These are phyloP conservation scores for Drosophila antonietae DNA, from an alignment of 2,888 invertebrate genomes.

Conservation along the genomic window DNA sequence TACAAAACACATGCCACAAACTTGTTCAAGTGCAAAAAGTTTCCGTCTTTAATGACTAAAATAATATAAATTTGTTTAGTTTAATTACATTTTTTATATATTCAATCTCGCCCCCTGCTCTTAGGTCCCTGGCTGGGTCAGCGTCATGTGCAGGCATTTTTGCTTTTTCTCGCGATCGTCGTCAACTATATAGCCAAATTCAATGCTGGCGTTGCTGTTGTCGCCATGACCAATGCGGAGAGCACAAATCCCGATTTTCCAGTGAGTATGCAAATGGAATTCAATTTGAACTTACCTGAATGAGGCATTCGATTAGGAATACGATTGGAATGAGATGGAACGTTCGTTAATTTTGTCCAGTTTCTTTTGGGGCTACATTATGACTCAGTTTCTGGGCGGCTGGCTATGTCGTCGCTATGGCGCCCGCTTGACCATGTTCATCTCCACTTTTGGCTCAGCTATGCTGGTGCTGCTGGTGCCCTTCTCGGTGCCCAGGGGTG, in stretches of 20 bases:
- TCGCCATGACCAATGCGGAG: conserved; percentile 89
- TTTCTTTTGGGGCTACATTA: conserved; percentile 92
- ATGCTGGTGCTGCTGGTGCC: conserved; percentile 89
- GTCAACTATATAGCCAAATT: conserved; percentile 88
- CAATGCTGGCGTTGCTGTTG: conserved; percentile 89
- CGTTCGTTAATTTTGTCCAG: conserved; percentile 88
- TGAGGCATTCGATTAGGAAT: conserved; percentile 65
- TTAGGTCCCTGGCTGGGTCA: conserved; percentile 86
- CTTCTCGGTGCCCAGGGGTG: conserved; percentile 87
- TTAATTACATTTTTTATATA: neutral
- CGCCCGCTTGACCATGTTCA: conserved; percentile 87
- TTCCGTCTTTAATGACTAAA: neutral
- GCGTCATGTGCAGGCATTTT: conserved; percentile 87
- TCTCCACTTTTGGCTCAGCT: conserved; percentile 88
- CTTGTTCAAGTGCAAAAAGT: neutral
- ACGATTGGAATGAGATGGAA: conserved; percentile 85
- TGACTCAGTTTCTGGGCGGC: conserved; percentile 88
- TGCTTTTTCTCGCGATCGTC: conserved; percentile 87
- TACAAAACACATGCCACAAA: neutral
- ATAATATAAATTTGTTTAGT: neutral
- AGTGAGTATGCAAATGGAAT: conserved; percentile 80
- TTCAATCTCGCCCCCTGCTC: neutral
- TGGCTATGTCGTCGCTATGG: conserved; percentile 90
- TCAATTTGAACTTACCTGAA: neutral
- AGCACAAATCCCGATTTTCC: conserved; percentile 85